Evolutionary conservation across 1,140 invertebrate species (phyloP).

Genomic region (Lepidurus couesii): DNA sequence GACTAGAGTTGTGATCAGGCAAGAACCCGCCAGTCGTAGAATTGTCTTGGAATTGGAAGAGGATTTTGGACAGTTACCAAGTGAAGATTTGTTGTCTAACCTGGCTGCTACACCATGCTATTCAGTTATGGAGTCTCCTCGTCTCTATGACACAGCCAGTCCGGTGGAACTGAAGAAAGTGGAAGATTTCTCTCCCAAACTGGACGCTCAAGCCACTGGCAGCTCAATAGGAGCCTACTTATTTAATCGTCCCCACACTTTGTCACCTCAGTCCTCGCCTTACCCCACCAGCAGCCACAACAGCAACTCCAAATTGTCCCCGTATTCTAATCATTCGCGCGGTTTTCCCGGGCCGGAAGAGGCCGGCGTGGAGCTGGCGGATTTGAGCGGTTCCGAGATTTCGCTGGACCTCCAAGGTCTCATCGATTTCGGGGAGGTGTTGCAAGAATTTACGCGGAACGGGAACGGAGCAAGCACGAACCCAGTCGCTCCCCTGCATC

Average conservation of each 20-base stretch:
- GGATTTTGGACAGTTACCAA: not conserved
- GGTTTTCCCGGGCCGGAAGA: slow-evolving; percentile 22
- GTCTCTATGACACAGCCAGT: slow-evolving; percentile 13
- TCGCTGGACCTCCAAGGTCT: slow-evolving; percentile 78
- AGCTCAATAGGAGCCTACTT: not conserved
- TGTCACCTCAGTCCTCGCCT: slow-evolving; percentile 37
- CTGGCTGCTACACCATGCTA: slow-evolving; percentile 5
- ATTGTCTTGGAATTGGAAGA: not conserved
- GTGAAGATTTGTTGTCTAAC: slow-evolving; percentile 4
- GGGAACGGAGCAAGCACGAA: slow-evolving; percentile 48
- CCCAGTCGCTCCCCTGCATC: slow-evolving; percentile 42
- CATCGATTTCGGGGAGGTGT: slow-evolving; percentile 75
- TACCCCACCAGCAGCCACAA: slow-evolving; percentile 40
- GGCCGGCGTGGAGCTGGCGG: slow-evolving; percentile 61
- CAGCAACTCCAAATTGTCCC: slow-evolving; percentile 28
- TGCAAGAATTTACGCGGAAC: slow-evolving; percentile 65
- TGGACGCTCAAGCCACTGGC: not conserved
- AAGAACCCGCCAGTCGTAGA: not conserved
- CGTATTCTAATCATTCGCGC: slow-evolving; percentile 18
- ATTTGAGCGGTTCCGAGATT: slow-evolving; percentile 81
- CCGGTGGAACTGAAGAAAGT: slow-evolving; percentile 15
- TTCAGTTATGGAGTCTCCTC: slow-evolving; percentile 21
- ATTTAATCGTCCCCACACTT: not conserved
- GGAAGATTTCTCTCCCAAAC: not conserved
- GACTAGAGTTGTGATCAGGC: not conserved